Conservation (phyloP, 1,140 invertebrate species). For the Aphaenogaster floridana region DNA sequence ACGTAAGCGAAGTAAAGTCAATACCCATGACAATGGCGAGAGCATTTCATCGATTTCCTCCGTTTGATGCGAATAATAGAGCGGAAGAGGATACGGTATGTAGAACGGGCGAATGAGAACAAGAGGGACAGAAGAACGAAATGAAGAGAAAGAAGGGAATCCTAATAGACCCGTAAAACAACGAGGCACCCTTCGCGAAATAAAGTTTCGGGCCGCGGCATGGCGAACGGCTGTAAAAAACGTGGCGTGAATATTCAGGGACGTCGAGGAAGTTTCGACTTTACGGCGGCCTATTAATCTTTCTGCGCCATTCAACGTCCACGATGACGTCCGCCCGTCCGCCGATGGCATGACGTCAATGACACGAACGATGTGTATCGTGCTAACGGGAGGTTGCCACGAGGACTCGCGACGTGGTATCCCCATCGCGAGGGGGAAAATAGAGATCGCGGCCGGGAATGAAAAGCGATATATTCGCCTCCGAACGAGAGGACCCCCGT, state of each 20-base stretch:
- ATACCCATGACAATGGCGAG: conserved; percentile 48
- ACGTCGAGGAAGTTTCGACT: conserved; percentile 50
- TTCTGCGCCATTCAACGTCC: conserved; percentile 31
- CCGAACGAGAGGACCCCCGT: conserved; percentile 16
- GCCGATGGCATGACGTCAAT: conserved; percentile 45
- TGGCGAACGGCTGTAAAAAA: conserved; percentile 31
- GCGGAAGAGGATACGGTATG: conserved; percentile 26
- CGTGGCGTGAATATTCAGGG: conserved; percentile 45
- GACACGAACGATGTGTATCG: conserved; percentile 49
- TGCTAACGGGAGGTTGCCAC: conserved; percentile 19
- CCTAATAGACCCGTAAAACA: conserved; percentile 8
- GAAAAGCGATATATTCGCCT: conserved; percentile 44
- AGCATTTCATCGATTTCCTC: conserved; percentile 51
- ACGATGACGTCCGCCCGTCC: conserved; percentile 39
- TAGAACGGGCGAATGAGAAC: not conserved
- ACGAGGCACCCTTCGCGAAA: not conserved
- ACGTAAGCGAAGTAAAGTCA: conserved; percentile 56
- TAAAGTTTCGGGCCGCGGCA: conserved; percentile 6
- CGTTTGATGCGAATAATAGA: conserved; percentile 32
- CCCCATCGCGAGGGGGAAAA: conserved; percentile 1
- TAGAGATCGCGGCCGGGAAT: conserved; percentile 46
- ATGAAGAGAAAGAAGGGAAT: not conserved
- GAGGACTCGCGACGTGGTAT: conserved; percentile 11
- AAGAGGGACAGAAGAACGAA: not conserved
- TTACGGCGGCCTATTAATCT: conserved; percentile 59